phyloP scores from a whole-genome alignment of 2,797 vertebrate genomes.

The Nothura maculosa region DNA sequence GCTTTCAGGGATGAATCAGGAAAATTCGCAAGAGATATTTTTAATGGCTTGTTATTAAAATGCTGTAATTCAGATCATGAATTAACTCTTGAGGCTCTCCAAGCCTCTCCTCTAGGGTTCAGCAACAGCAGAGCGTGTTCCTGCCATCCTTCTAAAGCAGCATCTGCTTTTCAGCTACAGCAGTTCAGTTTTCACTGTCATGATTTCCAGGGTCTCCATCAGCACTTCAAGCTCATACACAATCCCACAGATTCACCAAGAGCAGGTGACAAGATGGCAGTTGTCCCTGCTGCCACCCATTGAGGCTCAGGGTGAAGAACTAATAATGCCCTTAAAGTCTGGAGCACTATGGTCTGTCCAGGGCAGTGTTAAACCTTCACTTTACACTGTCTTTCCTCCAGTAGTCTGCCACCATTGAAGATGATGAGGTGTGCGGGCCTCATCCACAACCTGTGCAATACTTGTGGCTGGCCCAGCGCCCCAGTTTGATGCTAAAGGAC shows the following conservation, averaged over 20 bases:
- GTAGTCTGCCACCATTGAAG: not conserved
- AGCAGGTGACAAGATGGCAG: not conserved
- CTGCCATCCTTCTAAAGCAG: not conserved
- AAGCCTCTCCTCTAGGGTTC: not conserved
- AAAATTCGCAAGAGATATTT: not conserved
- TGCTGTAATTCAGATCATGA: not conserved
- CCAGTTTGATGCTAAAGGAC: not conserved
- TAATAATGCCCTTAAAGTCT: fast-evolving
- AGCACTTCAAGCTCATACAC: not conserved
- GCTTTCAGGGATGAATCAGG: not conserved
- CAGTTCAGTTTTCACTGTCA: not conserved
- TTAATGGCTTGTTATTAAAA: not conserved
- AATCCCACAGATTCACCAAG: fast-evolving
- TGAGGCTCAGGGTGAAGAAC: not conserved
- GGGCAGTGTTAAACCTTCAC: not conserved
- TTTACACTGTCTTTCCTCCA: not conserved
- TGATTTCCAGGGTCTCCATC: not conserved
- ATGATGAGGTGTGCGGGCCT: not conserved
- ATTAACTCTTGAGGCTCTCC: not conserved
- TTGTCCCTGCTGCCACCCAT: not conserved
- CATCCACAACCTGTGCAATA: fast-evolving
- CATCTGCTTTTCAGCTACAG: not conserved
- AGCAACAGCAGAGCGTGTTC: not conserved
- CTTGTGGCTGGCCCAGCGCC: not conserved
- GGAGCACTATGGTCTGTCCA: fast-evolving